Conservation (phyloP, 2,113 vertebrate species). For the Trematocara variabile region DNA sequence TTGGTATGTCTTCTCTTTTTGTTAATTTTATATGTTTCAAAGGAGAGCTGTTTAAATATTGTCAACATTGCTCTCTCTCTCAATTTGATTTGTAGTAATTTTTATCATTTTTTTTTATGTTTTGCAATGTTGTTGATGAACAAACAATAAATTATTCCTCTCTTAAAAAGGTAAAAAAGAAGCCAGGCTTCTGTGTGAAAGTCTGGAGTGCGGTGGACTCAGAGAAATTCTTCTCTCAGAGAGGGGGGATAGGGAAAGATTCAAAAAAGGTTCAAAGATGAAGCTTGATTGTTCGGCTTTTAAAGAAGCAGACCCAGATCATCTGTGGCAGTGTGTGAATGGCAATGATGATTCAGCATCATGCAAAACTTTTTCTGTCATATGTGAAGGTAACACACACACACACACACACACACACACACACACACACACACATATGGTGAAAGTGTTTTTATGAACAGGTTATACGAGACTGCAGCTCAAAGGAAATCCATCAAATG, state of each 20-base stretch:
- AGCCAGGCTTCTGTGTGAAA: not conserved
- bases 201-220: not conserved
- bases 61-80: not conserved
- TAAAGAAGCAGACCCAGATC: rapidly evolving
- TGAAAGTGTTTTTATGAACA: constrained; percentile 7
- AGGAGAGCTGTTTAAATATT: not conserved
- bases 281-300: not conserved
- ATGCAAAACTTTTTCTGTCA: not conserved
- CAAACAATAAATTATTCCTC: not conserved
- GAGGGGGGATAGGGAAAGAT: not conserved
- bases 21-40: not conserved
- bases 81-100: not conserved
- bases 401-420: too few species aligned
- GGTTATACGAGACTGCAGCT: constrained; percentile 13
- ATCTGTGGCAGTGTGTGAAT: not conserved
- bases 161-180: not conserved
- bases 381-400: not conserved
- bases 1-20: not conserved
- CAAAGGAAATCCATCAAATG: not conserved
- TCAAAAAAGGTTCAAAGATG: not conserved
- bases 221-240: not conserved
- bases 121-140: not conserved
- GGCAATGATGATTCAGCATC: not conserved
- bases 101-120: not conserved
- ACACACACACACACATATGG: not conserved